phyloP scores from a whole-genome alignment of 2,113 vertebrate genomes.

The Paraplagusia blochii region DNA sequence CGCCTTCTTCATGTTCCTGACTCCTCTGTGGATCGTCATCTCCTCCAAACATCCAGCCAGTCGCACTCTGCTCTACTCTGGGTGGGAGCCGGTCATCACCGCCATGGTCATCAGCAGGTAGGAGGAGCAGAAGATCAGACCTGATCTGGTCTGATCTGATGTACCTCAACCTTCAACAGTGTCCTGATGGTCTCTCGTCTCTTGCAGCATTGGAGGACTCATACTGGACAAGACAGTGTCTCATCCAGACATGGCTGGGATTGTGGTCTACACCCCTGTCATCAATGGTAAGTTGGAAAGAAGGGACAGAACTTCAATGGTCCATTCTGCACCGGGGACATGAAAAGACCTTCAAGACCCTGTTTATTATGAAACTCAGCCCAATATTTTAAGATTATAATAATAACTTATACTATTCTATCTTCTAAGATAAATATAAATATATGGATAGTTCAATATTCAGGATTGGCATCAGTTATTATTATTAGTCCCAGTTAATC shows the following conservation, averaged over 20 bases:
- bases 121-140: conserved; percentile 3
- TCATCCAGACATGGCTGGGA: conserved; percentile 92
- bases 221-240: conserved; percentile 98
- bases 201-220: conserved; percentile 92
- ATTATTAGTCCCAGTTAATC: no score
- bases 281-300: conserved; percentile 87
- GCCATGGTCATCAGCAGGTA: conserved; percentile 96
- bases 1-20: conserved; percentile 92
- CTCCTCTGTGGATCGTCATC: conserved; percentile 94
- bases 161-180: conserved; percentile 56
- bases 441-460: no score
- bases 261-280: conserved; percentile 96
- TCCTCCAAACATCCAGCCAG: conserved; percentile 95
- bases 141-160: conserved; percentile 50
- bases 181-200: no score
- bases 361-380: no score
- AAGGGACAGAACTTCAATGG: no score
- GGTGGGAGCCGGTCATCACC: conserved; percentile 98
- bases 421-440: no score
- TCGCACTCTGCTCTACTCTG: conserved; percentile 92
- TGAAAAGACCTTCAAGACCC: no score
- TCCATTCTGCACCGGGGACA: no score
- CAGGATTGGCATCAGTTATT: no score
- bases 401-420: no score
- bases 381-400: no score